Percentiles rank a stretch among this genome's conserved stretches.
Evolutionary conservation across 2,888 invertebrate genomes (phyloP).

Genomic region (Netelia fuscicornis): DNA sequence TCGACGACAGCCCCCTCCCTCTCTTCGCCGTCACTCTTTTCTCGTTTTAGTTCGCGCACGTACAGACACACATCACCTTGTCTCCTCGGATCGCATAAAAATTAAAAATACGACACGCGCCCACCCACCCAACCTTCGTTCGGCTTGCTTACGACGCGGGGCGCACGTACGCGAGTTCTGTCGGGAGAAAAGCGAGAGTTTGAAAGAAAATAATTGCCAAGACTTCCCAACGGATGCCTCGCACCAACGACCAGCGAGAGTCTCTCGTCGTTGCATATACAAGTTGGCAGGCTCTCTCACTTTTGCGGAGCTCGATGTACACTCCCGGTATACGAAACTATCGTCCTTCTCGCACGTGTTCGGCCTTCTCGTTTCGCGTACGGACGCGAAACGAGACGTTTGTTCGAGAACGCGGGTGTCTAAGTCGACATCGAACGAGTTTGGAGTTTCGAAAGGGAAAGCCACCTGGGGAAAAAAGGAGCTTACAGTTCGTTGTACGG

Average conservation of each 20-base stretch:
- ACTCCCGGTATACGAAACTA: too few relatives aligned
- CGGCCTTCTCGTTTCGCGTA: too few relatives aligned
- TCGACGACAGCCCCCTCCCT: neutral
- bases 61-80: neutral
- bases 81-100: conserved; percentile 29
- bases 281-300: conserved; percentile 33
- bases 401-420: conserved; percentile 2
- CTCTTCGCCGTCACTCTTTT: neutral
- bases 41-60: neutral
- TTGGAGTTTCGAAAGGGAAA: conserved; percentile 72
- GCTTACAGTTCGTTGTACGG: neutral
- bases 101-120: conserved; percentile 27
- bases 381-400: neutral
- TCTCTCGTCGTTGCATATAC: conserved; percentile 27
- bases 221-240: conserved; percentile 44
- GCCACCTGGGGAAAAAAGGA: conserved; percentile 32
- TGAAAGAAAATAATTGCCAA: conserved; percentile 60
- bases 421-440: conserved; percentile 31
- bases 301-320: neutral
- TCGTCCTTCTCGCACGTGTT: too few relatives aligned
- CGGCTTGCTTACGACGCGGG: neutral
- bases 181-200: conserved; percentile 65
- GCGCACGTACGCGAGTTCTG: neutral
- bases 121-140: neutral
- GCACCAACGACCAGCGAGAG: conserved; percentile 12